These are phyloP conservation scores for Stenoptilia bipunctidactyla DNA, from an alignment of 2,888 invertebrate genomes.

Conservation along the genomic window DNA sequence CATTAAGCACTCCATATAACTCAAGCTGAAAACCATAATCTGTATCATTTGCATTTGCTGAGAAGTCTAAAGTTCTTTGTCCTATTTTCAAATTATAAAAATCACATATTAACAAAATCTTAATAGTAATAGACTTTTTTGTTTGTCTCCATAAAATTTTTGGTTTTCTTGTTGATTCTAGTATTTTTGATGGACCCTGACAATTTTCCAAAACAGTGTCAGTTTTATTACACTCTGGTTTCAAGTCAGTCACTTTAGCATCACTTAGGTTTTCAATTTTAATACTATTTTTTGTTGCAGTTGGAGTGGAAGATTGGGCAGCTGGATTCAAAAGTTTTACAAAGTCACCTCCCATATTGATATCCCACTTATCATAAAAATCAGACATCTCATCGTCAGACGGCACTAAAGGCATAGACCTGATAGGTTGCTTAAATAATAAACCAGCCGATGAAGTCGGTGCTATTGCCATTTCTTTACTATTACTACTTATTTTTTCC, in stretches of 20 bases:
- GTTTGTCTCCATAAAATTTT: constrained; percentile 49
- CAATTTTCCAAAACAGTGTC: neutral
- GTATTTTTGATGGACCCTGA: neutral
- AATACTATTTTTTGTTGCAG: neutral
- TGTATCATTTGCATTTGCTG: constrained; percentile 25
- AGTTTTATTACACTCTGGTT: neutral
- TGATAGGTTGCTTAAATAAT: constrained; percentile 23
- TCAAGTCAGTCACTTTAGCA: neutral
- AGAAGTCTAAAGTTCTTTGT: constrained; percentile 32
- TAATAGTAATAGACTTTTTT: constrained; percentile 29
- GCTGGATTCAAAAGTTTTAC: constrained; percentile 15
- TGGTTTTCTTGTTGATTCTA: constrained; percentile 27
- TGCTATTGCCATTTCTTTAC: neutral
- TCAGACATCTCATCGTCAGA: constrained; percentile 27
- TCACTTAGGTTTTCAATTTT: too few species aligned
- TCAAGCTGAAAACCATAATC: constrained; percentile 44
- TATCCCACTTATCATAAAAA: constrained; percentile 31
- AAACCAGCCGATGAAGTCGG: constrained; percentile 12
- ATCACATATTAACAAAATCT: constrained; percentile 42
- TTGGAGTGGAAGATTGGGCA: neutral
- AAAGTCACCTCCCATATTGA: constrained; percentile 25
- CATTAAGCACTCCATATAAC: constrained; percentile 42
- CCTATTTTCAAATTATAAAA: constrained; percentile 35
- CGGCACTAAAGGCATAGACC: constrained; percentile 35
- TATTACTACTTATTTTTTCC: constrained; percentile 12